These are phyloP conservation scores for Drosophila mayri DNA, from an alignment of 1,140 invertebrate species.

Conservation along the genomic window DNA sequence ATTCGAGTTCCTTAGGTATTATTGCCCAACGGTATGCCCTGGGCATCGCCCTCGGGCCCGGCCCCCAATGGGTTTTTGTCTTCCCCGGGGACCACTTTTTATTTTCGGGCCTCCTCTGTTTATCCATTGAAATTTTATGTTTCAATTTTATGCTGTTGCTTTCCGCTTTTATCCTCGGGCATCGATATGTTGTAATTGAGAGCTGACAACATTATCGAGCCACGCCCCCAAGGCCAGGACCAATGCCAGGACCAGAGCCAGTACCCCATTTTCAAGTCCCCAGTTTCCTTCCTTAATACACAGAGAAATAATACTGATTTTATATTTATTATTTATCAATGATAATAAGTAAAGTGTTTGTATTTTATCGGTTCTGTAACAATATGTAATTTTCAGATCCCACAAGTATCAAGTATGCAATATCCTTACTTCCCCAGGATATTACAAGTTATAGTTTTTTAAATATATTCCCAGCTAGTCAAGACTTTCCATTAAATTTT, in stretches of 20 bases:
- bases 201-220: conserved; percentile 57
- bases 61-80: neutral
- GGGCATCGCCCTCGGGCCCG: conserved; percentile 8
- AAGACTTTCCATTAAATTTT: neutral
- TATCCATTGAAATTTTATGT: conserved; percentile 40
- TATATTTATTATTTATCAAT: neutral
- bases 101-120: conserved; percentile 3
- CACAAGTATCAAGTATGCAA: neutral
- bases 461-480: neutral
- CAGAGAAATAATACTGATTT: neutral
- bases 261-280: neutral
- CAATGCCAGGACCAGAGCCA: neutral
- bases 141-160: conserved; percentile 24
- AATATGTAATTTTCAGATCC: too few relatives aligned
- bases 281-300: too few relatives aligned
- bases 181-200: conserved; percentile 48
- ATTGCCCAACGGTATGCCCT: conserved; percentile 30
- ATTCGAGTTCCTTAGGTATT: conserved; percentile 1
- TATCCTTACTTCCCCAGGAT: neutral
- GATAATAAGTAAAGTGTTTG: too few relatives aligned
- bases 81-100: neutral
- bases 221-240: conserved; percentile 28
- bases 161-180: neutral
- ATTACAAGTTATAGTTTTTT: neutral
- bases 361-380: too few relatives aligned